Evolutionary conservation across 2,797 vertebrate species (phyloP).

Genomic region (Siniperca obscura): DNA sequence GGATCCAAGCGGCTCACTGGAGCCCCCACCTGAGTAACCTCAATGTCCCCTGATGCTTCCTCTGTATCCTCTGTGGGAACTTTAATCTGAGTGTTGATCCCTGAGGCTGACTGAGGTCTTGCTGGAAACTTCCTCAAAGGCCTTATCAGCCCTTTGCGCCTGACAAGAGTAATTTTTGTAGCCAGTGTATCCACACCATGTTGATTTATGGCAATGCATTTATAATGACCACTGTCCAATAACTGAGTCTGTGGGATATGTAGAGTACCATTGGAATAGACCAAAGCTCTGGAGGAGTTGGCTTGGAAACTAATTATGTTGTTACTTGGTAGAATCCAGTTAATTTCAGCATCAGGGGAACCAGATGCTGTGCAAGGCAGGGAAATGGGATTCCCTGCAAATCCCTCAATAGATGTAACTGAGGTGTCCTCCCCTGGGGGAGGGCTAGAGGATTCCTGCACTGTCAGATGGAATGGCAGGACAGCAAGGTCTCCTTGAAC

Average conservation of each 20-base stretch:
- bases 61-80: slow-evolving; percentile 73
- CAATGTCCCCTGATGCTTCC: slow-evolving; percentile 86
- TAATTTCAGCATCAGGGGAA: slow-evolving; percentile 87
- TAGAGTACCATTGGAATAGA: slow-evolving; percentile 87
- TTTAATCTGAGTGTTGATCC: slow-evolving; percentile 79
- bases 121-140: slow-evolving; percentile 75
- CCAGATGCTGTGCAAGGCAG: slow-evolving; percentile 85
- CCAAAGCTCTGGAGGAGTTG: slow-evolving; percentile 81
- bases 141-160: slow-evolving; percentile 72
- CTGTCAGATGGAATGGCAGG: slow-evolving; percentile 82
- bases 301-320: slow-evolving; percentile 75
- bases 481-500: slow-evolving; percentile 83
- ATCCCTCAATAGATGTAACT: slow-evolving; percentile 72
- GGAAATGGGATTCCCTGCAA: slow-evolving; percentile 78
- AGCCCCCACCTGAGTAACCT: slow-evolving; percentile 18
- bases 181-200: slow-evolving; percentile 86
- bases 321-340: slow-evolving; percentile 90
- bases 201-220: slow-evolving; percentile 90
- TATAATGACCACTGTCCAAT: slow-evolving; percentile 89
- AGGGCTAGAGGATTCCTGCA: slow-evolving; percentile 84
- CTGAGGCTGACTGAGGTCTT: slow-evolving; percentile 82
- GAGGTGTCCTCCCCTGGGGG: slow-evolving; percentile 68
- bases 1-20: slow-evolving; percentile 59
- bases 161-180: slow-evolving; percentile 82
- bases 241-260: slow-evolving; percentile 81